Evolutionary conservation across 92 coral and sea anemone species (phyloP), one percentile per base, ranked within the genome.

Genomic region (Blastomussa wellsi): DNA sequence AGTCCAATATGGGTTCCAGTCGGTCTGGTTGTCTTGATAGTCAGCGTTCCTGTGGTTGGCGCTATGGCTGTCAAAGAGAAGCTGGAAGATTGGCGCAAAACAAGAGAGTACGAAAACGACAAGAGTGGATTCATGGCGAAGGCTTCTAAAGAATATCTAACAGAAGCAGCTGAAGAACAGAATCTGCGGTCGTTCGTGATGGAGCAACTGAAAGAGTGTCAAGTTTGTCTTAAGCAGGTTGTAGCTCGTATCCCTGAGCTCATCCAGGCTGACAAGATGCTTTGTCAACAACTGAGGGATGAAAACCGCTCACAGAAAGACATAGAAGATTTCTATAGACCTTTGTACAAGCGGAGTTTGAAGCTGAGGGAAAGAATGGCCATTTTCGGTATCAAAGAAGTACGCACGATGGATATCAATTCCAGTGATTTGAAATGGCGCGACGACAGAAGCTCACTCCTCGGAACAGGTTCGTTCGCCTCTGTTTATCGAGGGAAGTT

Each of bases 1-100:
- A 64, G 70, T 51, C 93, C 91, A 8, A 2, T 92, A 35, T 92
- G 95, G 95, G 32, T 87, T 80, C 91, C 95, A 3, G 47, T 92
- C 17, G 85, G 85, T 8, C 65, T 92, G 13, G 87, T 72, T 39
- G 89, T 64, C 10, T 67, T 89, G 19, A 51, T 84, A 14, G 42
- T 89, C 35, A 82, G 90, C 24, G 17, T 65, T 31, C 90, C 92
- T 0, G 42, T 84, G 51, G 32, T 80, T 7, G 93, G 87, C 41
- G 78, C 53, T 20, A 28, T 74, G 47, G 74, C 72, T 16, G 72
- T 83, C 13, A 84, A 76, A 36, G 81, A 83, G n/a, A 79, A 57
- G 47, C 35, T 89, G 33, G 44, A 65, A 35, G 82, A 83, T 13
- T 75, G 20, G 35, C 75, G 11, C 19, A 79, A 28, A 62, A 42